These are phyloP conservation scores for Metopolophium dirhodum DNA, from an alignment of 1,140 invertebrate genomes.

Conservation along the genomic window DNA sequence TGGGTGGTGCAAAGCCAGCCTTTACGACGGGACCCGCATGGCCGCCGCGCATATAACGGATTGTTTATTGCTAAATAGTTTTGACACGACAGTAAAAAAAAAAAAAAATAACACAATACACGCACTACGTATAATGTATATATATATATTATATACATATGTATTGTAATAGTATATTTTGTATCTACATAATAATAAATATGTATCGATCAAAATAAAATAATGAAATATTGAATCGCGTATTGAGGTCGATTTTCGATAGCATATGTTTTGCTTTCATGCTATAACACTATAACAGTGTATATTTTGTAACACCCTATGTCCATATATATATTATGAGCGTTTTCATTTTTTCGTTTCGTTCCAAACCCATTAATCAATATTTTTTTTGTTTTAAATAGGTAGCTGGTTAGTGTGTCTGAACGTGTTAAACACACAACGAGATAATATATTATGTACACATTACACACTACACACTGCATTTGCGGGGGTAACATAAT, in stretches of 20 bases:
- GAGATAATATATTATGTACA: neutral
- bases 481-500: neutral
- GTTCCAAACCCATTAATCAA: neutral
- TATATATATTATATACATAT: neutral
- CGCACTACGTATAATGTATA: neutral
- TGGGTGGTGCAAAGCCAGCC: neutral
- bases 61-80: conserved; percentile 18
- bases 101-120: neutral
- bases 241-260: neutral
- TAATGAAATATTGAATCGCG: neutral
- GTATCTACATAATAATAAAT: neutral
- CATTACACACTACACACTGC: neutral
- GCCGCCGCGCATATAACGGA: neutral
- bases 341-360: neutral
- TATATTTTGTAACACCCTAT: neutral
- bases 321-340: neutral
- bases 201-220: neutral
- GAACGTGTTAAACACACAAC: neutral
- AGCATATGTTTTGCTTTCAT: neutral
- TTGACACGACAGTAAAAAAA: neutral
- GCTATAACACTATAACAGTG: neutral
- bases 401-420: neutral
- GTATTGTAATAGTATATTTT: neutral
- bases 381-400: neutral
- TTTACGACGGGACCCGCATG: conserved; percentile 19